A percentile compares a stretch with the other conserved stretches of the same genome.
Evolutionary conservation across 2,113 vertebrate species (phyloP).

Genomic region (Thomomys bottae): DNA sequence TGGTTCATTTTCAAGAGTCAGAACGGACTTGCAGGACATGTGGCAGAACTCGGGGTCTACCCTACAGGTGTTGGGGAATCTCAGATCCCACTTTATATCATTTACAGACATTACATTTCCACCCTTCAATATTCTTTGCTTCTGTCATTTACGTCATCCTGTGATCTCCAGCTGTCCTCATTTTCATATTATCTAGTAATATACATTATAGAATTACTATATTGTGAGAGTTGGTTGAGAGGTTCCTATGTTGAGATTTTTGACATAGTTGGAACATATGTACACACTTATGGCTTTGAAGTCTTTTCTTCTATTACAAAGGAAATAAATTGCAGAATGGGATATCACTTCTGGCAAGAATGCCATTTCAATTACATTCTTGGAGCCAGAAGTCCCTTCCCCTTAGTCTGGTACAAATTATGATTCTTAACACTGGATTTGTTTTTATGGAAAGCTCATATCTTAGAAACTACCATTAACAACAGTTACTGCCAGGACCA

Average conservation of each 20-base stretch:
- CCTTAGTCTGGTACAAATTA: slow-evolving; percentile 58
- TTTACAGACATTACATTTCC: not conserved
- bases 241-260: slow-evolving; percentile 18
- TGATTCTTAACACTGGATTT: slow-evolving; percentile 52
- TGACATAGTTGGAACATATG: slow-evolving; percentile 51
- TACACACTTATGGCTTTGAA: slow-evolving; percentile 57
- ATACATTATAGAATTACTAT: slow-evolving; percentile 20
- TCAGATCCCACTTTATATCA: no score
- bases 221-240: slow-evolving; percentile 2
- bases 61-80: not conserved
- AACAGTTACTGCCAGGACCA: slow-evolving; percentile 25
- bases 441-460: slow-evolving; percentile 62
- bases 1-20: not conserved
- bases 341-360: slow-evolving; percentile 64
- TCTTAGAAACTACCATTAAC: slow-evolving; percentile 53
- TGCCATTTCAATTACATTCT: slow-evolving; percentile 50
- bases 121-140: not conserved
- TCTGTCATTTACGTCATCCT: not conserved
- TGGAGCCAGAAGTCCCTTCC: not conserved
- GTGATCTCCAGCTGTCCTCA: not conserved
- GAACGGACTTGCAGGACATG: not conserved
- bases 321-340: slow-evolving; percentile 51
- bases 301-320: slow-evolving; percentile 70
- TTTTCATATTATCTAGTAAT: slow-evolving; percentile 1
- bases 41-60: not conserved